These are phyloP conservation scores for Plotosus lineatus DNA, from an alignment of 2,113 vertebrate species.

Conservation along the genomic window DNA sequence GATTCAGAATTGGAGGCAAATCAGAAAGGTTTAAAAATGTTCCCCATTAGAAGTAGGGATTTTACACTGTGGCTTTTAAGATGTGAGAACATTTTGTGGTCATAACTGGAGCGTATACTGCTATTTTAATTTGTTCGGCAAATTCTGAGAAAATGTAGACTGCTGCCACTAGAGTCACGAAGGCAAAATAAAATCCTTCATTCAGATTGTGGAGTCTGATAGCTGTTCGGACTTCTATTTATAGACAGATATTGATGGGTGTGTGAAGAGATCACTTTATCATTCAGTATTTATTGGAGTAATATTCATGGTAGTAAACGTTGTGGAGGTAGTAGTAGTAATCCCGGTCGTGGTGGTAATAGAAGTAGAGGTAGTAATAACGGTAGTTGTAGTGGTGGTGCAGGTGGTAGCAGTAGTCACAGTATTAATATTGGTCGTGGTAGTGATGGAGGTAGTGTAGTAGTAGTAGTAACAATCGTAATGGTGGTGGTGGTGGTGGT, in stretches of 20 bases:
- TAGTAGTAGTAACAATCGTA: not conserved
- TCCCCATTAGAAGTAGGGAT: not conserved
- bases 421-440: no score
- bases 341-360: not conserved
- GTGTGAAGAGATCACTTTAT: not conserved
- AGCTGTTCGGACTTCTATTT: no score
- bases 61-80: not conserved
- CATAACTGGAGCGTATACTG: not conserved
- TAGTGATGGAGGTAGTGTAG: no score
- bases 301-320: not conserved
- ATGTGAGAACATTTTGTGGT: not conserved
- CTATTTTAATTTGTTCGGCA: conserved; percentile 1
- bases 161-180: not conserved
- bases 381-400: no score
- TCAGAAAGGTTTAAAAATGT: not conserved
- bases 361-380: no score
- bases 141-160: not conserved
- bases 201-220: no score
- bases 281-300: not conserved
- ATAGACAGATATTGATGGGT: not conserved
- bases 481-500: no score
- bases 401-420: no score
- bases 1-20: not conserved
- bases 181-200: not conserved
- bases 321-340: not conserved